Percentiles rank a stretch among this genome's conserved stretches.
Conservation (phyloP, 2,113 vertebrate species). For the Xiphias gladius region DNA sequence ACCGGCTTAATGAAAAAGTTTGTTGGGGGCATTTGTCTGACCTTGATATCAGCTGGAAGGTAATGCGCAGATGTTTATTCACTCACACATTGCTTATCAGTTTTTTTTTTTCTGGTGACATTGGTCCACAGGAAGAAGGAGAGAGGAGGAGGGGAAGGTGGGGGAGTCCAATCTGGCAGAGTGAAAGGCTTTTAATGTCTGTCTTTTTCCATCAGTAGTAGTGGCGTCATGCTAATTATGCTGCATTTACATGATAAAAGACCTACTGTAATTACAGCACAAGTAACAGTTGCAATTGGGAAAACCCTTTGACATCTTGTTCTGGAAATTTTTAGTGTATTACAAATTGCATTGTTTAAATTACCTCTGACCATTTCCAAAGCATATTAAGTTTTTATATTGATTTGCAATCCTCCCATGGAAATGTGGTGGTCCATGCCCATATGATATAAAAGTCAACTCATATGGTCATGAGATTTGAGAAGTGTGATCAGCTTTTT, state of each 20-base stretch:
- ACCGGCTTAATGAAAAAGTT: conserved; percentile 49
- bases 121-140: background rate
- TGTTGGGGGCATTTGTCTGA: conserved; percentile 36
- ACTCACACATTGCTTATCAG: conserved; percentile 29
- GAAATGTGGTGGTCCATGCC: background rate
- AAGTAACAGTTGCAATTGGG: background rate
- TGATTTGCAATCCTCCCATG: background rate
- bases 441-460: background rate
- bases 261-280: background rate
- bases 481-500: background rate
- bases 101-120: background rate
- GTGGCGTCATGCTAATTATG: conserved; percentile 1
- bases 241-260: conserved; percentile 17
- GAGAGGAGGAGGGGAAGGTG: background rate
- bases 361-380: background rate
- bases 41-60: conserved; percentile 29
- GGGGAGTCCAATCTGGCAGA: background rate
- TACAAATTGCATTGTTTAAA: background rate
- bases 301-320: background rate
- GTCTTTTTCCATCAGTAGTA: background rate
- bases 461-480: background rate
- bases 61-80: conserved; percentile 28
- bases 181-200: background rate
- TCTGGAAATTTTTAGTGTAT: background rate
- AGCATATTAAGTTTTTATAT: background rate